phyloP scores from a whole-genome alignment of 2,888 invertebrate species.

The Rotaria socialis region DNA sequence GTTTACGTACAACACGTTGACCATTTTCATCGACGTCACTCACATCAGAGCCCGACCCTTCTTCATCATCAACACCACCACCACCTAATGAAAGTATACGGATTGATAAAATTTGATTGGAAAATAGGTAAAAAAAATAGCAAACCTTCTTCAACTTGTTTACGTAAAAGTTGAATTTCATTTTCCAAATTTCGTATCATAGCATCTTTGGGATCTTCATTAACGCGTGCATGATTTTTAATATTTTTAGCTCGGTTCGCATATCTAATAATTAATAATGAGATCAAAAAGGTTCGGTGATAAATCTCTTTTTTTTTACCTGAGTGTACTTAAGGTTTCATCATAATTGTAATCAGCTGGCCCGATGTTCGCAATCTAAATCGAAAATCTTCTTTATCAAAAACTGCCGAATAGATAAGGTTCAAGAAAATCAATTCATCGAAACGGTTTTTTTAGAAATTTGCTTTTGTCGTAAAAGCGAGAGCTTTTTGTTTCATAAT shows the following conservation, averaged over 20 bases:
- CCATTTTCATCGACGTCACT: constrained; percentile 52
- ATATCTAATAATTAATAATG: constrained; percentile 68
- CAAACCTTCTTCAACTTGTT: constrained; percentile 72
- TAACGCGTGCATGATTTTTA: constrained; percentile 86
- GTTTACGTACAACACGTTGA: constrained; percentile 51
- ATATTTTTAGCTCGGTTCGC: constrained; percentile 96
- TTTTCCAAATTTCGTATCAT: constrained; percentile 87
- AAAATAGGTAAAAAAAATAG: background rate
- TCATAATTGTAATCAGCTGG: constrained; percentile 92
- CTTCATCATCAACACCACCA: constrained; percentile 49
- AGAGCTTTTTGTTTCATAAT: no score
- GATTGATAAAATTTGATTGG: background rate
- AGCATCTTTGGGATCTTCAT: constrained; percentile 95
- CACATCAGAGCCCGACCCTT: constrained; percentile 51
- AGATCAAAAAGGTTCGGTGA: background rate
- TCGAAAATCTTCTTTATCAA: background rate
- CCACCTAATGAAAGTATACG: background rate
- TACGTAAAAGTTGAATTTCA: constrained; percentile 84
- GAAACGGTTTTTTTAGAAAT: no score
- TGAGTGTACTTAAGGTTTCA: constrained; percentile 83
- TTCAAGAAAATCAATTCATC: no score
- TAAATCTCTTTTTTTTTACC: background rate
- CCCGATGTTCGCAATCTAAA: constrained; percentile 79
- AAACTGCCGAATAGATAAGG: background rate
- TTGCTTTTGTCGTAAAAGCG: no score